Evolutionary conservation across 2,797 vertebrate genomes (phyloP), one percentile per base, ranked within the genome.

Genomic region (Anas capensis): DNA sequence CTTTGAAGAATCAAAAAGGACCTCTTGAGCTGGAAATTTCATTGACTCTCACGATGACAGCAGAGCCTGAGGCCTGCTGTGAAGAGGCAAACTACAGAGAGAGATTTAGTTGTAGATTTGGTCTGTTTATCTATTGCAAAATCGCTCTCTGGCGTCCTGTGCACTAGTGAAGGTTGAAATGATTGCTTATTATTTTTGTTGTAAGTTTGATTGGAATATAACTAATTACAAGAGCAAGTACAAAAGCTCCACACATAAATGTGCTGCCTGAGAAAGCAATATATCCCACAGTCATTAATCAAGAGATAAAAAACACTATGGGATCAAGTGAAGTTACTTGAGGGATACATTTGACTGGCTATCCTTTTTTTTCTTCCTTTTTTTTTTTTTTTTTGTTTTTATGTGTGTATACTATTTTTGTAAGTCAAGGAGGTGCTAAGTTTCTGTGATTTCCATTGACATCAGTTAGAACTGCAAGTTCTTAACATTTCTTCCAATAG

Each of bases 141-240:
- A 97, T 96, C 66, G 42, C 85, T 94, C 91, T 96, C 95, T 81
- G 66, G 84, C 8, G 68, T 71, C 80, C 77, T 92, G n/a, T 95
- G 83, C 16, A 13, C 20, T 36, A 86, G 60, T 42, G 7, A 73
- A 97, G 86, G 82, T 95, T 93, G 79, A 97, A 96, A 95, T 93
- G 46, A 96, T 94, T 97, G 82, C 93, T 96, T 97, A 92, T 93
- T 96, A 88, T 96, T 98, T 97, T 97, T 95, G 84, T 93, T 91
- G 18, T 91, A 94, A 86, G 66, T 97, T 97, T 97, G 93, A 96
- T 94, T 97, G 86, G 85, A 96, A 96, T 97, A 40, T 96, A 65
- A 90, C 82, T 97, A 95, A 97, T 96, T 97, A 90, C 91, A 86
- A 3, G 11, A 81, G 42, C 70, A 92, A 44, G 18, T 69, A 88